These are phyloP conservation scores for Lepidostoma basale DNA, from an alignment of 1,140 invertebrate species.

Conservation along the genomic window DNA sequence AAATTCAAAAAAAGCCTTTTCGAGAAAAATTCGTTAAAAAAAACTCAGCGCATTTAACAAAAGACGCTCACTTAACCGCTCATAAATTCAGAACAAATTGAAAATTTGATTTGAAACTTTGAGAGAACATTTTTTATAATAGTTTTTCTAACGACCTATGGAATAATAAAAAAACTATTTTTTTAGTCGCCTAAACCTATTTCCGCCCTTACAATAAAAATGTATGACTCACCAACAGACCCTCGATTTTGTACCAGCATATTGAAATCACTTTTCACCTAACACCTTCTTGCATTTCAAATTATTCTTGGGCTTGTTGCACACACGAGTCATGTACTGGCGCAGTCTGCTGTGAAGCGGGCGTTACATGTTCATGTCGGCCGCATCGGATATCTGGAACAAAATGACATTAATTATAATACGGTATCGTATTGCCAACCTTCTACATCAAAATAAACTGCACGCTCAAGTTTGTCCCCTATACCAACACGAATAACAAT, in stretches of 20 bases:
- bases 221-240: conserved; percentile 35
- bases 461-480: no score
- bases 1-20: no score
- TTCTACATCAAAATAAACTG: no score
- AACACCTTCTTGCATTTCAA: conserved; percentile 41
- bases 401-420: background rate
- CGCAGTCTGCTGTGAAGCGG: background rate
- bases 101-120: background rate
- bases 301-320: background rate
- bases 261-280: conserved; percentile 36
- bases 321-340: background rate
- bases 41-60: no score
- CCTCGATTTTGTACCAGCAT: conserved; percentile 43
- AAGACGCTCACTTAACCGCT: background rate
- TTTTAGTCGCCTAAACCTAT: background rate
- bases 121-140: background rate
- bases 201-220: background rate
- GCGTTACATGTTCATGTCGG: background rate
- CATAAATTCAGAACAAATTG: background rate
- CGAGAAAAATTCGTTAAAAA: no score
- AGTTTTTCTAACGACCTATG: background rate
- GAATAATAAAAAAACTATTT: background rate
- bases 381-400: conserved; percentile 4
- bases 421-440: no score
- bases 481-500: no score